These are phyloP conservation scores for Callimorpha dominula DNA, from an alignment of 2,888 invertebrate genomes.

Conservation along the genomic window DNA sequence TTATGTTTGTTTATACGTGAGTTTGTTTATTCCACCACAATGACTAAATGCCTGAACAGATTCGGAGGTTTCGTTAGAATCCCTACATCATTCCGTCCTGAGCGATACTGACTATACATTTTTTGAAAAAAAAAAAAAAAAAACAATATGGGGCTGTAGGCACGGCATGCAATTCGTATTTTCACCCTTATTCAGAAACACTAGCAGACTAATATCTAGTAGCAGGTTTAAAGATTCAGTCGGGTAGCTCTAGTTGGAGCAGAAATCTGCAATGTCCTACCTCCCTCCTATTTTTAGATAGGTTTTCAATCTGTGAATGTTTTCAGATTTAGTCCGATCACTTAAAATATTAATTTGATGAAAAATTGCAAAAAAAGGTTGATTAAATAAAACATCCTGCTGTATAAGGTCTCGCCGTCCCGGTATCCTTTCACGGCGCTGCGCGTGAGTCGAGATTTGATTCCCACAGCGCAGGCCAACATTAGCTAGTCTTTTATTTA, in stretches of 20 bases:
- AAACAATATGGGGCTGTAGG: no score
- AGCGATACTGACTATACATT: no score
- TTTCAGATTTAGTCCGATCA: background rate
- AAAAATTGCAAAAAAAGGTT: background rate
- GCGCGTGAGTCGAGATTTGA: slow-evolving; percentile 84
- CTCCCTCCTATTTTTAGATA: background rate
- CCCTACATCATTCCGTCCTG: no score
- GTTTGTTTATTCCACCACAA: no score
- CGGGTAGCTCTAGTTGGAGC: background rate
- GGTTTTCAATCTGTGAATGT: background rate
- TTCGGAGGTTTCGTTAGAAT: no score
- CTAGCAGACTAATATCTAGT: background rate
- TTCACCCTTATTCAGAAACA: no score
- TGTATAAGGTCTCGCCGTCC: slow-evolving; percentile 63
- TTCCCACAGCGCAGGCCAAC: slow-evolving; percentile 78
- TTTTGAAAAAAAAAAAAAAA: no score
- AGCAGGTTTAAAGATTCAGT: background rate
- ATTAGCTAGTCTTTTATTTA: slow-evolving; percentile 44
- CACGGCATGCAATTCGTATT: no score
- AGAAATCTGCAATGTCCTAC: background rate
- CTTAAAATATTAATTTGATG: background rate
- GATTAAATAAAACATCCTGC: slow-evolving; percentile 47
- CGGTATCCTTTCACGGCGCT: slow-evolving; percentile 76
- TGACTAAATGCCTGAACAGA: no score
- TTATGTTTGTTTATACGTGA: no score